phyloP scores from a whole-genome alignment of 2,113 vertebrate species.

The Spheniscus mendiculus region DNA sequence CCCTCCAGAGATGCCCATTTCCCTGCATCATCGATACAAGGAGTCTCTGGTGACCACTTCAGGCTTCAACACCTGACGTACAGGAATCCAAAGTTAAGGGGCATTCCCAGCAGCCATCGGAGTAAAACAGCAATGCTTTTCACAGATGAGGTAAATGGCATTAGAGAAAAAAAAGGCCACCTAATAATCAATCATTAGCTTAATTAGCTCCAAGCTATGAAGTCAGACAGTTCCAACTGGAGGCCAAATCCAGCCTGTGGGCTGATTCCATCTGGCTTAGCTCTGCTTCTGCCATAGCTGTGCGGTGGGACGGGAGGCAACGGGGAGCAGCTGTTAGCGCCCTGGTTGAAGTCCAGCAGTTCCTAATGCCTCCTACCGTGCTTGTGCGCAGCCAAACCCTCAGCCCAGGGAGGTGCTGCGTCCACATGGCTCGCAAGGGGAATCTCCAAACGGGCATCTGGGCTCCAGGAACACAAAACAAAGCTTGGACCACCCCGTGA shows the following conservation, averaged over 20 bases:
- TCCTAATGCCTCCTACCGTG: not conserved
- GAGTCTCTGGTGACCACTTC: not conserved
- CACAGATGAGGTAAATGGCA: not conserved
- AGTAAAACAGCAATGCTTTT: not conserved
- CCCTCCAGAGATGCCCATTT: not conserved
- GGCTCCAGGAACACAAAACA: slow-evolving; percentile 43
- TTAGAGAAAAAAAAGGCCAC: not conserved
- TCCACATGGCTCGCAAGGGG: not conserved
- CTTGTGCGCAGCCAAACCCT: not conserved
- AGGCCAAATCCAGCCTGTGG: slow-evolving; percentile 5
- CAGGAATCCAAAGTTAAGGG: not conserved
- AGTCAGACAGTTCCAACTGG: not conserved
- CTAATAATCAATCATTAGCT: not conserved
- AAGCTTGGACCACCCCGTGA: slow-evolving; percentile 27
- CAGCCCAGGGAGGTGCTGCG: not conserved
- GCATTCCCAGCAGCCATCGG: not conserved
- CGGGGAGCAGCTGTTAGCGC: not conserved
- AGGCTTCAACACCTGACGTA: not conserved
- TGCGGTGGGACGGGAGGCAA: not conserved
- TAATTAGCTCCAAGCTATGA: slow-evolving; percentile 10
- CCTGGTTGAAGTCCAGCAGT: not conserved
- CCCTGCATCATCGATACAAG: not conserved
- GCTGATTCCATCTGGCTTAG: slow-evolving; percentile 15
- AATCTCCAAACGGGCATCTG: slow-evolving; percentile 29
- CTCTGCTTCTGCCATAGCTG: not conserved